A percentile compares a stretch with the other conserved stretches of the same genome.
Evolutionary conservation across 2,888 invertebrate genomes (phyloP).

Genomic region (Scaeva pyrastri): DNA sequence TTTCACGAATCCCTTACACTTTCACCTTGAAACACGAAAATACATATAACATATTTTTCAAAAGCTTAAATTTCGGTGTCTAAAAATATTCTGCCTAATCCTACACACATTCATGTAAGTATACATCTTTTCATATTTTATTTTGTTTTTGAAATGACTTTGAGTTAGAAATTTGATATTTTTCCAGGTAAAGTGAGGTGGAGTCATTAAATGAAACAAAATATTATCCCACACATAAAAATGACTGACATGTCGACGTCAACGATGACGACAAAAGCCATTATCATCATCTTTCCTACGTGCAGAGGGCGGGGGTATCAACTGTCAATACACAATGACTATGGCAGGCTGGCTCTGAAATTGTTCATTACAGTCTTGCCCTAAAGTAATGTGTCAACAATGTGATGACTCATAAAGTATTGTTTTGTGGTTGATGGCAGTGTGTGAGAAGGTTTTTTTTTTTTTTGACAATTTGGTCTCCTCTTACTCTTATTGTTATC

Average conservation of each 20-base stretch:
- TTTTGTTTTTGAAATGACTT: conserved; percentile 20
- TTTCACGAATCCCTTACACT: neutral
- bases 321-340: conserved; percentile 51
- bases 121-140: conserved; percentile 11
- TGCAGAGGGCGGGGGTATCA: neutral
- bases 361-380: conserved; percentile 69
- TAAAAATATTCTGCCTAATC: conserved; percentile 26
- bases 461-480: neutral
- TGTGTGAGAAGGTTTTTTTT: neutral
- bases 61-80: conserved; percentile 4
- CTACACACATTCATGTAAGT: neutral
- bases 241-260: conserved; percentile 12
- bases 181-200: conserved; percentile 42
- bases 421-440: neutral
- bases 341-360: conserved; percentile 40
- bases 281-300: conserved; percentile 57
- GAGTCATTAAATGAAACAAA: conserved; percentile 65
- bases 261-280: conserved; percentile 24
- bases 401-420: conserved; percentile 48
- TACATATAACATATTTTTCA: neutral
- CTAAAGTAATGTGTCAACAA: conserved; percentile 73
- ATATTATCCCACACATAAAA: conserved; percentile 45
- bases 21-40: no score
- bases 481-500: conserved; percentile 29
- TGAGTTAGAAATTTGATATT: conserved; percentile 58